Percentiles rank a stretch among this genome's conserved stretches.
phyloP scores from a whole-genome alignment of 2,797 vertebrate genomes.

The Aeoliscus strigatus region DNA sequence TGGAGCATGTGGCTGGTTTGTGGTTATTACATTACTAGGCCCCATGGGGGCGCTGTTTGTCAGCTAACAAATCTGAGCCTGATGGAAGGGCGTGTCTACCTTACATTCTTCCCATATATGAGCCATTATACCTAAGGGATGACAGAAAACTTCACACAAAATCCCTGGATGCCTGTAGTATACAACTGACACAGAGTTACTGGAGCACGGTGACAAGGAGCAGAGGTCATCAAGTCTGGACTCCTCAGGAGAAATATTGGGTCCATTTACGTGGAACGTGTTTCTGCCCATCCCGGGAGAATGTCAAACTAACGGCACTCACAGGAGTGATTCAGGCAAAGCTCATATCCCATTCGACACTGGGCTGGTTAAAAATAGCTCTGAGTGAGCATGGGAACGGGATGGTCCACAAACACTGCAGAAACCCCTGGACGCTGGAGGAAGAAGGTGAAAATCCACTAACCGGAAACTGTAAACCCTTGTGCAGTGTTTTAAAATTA shows the following conservation, averaged over 20 bases:
- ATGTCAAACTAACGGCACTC: conserved; percentile 50
- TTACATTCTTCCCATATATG: no score
- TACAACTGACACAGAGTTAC: neutral
- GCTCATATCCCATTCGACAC: conserved; percentile 62
- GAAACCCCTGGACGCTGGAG: conserved; percentile 23
- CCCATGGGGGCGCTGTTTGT: conserved; percentile 60
- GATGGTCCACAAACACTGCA: conserved; percentile 57
- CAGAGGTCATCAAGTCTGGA: conserved; percentile 37
- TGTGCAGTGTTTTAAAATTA: conserved; percentile 31
- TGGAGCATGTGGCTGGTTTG: conserved; percentile 1
- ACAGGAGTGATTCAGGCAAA: conserved; percentile 64
- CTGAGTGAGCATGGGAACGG: conserved; percentile 56
- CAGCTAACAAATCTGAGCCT: conserved; percentile 5
- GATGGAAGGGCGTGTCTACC: no score
- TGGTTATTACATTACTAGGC: conserved; percentile 19
- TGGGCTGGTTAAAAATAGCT: conserved; percentile 68
- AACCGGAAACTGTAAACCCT: no score
- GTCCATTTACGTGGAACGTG: conserved; percentile 28
- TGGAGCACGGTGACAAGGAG: neutral
- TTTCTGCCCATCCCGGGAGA: conserved; percentile 45
- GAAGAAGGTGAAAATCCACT: conserved; percentile 12
- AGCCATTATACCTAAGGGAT: no score
- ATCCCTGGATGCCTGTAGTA: conserved; percentile 3
- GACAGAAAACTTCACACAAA: neutral
- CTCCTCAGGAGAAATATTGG: conserved; percentile 29